Evolutionary conservation across 2,797 vertebrate species (phyloP).

Genomic region (Acanthornis magna): DNA sequence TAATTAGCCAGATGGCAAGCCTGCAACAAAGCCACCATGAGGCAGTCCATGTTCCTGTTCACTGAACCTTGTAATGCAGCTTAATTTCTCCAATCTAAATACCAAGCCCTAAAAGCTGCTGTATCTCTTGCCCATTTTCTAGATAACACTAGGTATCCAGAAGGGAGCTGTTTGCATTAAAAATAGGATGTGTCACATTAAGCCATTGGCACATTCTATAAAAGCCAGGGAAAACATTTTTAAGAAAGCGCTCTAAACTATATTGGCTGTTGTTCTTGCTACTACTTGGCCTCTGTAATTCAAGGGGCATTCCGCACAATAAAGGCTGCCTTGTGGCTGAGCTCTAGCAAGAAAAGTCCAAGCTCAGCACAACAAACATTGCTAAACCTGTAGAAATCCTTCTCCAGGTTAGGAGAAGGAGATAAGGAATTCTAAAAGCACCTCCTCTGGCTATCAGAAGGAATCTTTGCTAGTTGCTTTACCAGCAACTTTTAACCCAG

Average conservation of each 20-base stretch:
- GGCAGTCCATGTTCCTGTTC: constrained; percentile 29
- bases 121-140: constrained; percentile 26
- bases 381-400: neutral
- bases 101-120: constrained; percentile 51
- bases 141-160: constrained; percentile 24
- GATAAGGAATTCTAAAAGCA: neutral
- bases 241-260: neutral
- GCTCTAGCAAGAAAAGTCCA: neutral
- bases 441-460: neutral
- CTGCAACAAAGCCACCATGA: constrained; percentile 42
- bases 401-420: neutral
- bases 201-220: neutral
- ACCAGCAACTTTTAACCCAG: neutral
- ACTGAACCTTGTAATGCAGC: constrained; percentile 49
- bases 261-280: neutral
- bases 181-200: constrained; percentile 53
- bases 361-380: neutral
- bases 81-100: constrained; percentile 66
- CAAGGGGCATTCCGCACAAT: neutral
- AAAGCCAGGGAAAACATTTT: neutral
- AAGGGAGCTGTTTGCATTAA: constrained; percentile 40
- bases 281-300: neutral
- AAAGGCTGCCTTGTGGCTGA: neutral
- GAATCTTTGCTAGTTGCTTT: neutral
- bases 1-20: constrained; percentile 40